Evolutionary conservation across 2,113 vertebrate species (phyloP).

Genomic region (Patagioenas fasciata): DNA sequence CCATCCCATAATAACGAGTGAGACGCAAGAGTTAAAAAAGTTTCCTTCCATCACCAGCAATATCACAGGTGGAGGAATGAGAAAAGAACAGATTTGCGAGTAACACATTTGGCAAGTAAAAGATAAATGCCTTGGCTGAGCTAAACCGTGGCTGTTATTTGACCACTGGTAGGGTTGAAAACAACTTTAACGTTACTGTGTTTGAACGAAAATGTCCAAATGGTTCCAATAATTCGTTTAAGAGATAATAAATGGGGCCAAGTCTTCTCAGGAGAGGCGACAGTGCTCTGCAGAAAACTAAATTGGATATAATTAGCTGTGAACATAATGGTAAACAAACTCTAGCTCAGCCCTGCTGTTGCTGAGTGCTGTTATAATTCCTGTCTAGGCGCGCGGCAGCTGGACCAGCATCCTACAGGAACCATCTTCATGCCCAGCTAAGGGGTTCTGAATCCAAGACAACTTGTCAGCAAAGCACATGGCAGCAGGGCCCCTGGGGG

Average conservation of each 20-base stretch:
- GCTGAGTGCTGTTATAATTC: not conserved
- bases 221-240: slow-evolving; percentile 4
- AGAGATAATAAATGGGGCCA: not conserved
- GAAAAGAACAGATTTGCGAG: slow-evolving; percentile 1
- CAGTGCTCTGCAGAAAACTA: not conserved
- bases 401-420: not conserved
- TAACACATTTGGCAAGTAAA: slow-evolving; percentile 26
- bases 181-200: not conserved
- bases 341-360: not conserved
- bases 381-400: not conserved
- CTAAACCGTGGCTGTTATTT: not conserved
- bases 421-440: not conserved
- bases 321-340: not conserved
- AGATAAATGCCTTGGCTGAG: slow-evolving; percentile 12
- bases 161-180: slow-evolving; percentile 12
- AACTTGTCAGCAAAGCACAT: not conserved
- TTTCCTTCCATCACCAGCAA: not conserved
- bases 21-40: not conserved
- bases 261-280: not conserved
- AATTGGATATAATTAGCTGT: not conserved
- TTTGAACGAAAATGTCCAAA: slow-evolving; percentile 12
- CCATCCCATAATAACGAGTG: not conserved
- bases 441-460: not conserved
- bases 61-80: not conserved
- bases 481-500: not conserved